Base-by-base conservation (phyloP, 2,797 vertebrate genomes). In the Dipus sagitta region DNA sequence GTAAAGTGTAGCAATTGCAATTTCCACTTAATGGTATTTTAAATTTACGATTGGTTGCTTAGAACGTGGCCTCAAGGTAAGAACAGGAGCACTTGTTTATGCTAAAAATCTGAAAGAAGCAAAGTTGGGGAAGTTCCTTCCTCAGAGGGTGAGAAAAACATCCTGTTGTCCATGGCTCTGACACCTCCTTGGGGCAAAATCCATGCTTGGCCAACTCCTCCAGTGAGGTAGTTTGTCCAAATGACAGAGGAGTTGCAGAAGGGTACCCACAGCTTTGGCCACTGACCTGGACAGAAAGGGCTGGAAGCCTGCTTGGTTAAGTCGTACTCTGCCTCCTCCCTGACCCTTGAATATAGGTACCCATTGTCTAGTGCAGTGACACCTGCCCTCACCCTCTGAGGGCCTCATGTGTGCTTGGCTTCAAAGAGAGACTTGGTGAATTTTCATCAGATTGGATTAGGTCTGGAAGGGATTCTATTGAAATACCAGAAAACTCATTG, bases 401-500 rank as follows among this genome's bases (percentile, higher is more conserved):
- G 4, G 42, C 30, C 18, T 74, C 15, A 6, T 17, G 26, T 3
- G 26, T 0, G 8, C 52, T 62, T 24, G 10, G 62, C 68, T 79
- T 15, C 1, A 47, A 64, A 65, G 58, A 93, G 78, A 64, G 28
- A 86, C n/a, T 17, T 18, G 62, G 80, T n/a, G 81, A 82, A 28
- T 23, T 75, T 58, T 90, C 47, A 20, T 88, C 75, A 85, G 6
- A 92, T 52, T 92, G 60, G 14, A 28, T 30, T 64, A 76, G 85
- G 23, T 7, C 23, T 77, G 70, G 58, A 6, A 26, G 52, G 28
- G 42, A 67, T 92, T 71, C 86, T 83, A 84, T 42, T n/a, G 60
- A 86, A 17, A 88, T 32, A 34, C 26, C 60, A 77, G 88, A 38
- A 95, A 92, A 38, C 65, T 76, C 52, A 83, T 81, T 84, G 65